Base-by-base conservation (phyloP, 2,113 vertebrate genomes). In the Crypturellus undulatus region DNA sequence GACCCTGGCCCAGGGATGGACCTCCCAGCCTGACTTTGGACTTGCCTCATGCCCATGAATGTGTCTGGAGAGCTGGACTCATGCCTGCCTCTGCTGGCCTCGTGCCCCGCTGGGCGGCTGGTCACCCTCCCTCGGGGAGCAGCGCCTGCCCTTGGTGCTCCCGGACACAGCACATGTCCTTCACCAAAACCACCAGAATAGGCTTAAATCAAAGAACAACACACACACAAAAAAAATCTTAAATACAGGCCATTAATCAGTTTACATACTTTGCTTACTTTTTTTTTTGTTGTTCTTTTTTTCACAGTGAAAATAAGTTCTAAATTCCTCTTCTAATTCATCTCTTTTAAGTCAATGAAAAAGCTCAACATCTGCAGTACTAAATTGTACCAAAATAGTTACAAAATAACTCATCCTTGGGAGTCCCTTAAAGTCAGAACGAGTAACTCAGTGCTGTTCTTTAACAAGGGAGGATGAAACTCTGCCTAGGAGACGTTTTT, bases 201-300 rank as follows among this genome's bases (percentile, higher is more conserved):
- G 26, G 43, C 5, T 69, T 70, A 62, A 73, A 69, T 26, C 11
- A 65, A 76, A 22, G 4, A 90, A 71, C 24, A 77, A 56, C 5
- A 26, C 26, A 1, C n/a, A n/a, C n/a, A n/a, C n/a, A 45, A 30
- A 36, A 4, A 0, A 75, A 71, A 51, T 54, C 1, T 4, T 1
- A 24, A 21, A 67, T 87, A 71, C 42, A 68, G 18, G 12, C 6
- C 18, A 45, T 34, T 2, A 73, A 69, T 34, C 30, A 52, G 8
- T 15, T 38, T 82, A 8, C 5, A 0, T 56, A 38, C 30, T 22
- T 49, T 22, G 6, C 21, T 22, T 22, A 49, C 49, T 49, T 16
- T 43, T 43, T 43, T 43, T 43, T 16, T 43, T 43, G 6, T 16
- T 43, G 16, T 47, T 63, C 60, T 77, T 47, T 63, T 64, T 76